phyloP scores from a whole-genome alignment of 2,113 vertebrate species.

The Vombatus ursinus region DNA sequence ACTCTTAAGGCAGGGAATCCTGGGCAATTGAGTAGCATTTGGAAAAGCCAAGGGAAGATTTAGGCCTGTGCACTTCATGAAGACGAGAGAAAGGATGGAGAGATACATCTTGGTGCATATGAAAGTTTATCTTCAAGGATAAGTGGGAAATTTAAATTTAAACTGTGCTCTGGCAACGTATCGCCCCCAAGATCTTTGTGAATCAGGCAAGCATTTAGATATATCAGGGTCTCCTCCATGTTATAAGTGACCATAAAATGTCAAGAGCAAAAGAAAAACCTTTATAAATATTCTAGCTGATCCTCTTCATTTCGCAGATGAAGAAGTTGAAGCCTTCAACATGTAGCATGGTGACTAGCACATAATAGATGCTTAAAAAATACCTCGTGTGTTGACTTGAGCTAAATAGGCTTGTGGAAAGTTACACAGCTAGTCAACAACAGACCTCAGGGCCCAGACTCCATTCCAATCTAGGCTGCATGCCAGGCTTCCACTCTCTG shows the following conservation, averaged over 20 bases:
- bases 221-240: not conserved
- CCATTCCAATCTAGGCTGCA: not conserved
- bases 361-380: not conserved
- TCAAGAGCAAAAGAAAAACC: not conserved
- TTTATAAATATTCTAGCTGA: not conserved
- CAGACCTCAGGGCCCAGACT: not conserved
- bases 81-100: not conserved
- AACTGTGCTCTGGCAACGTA: not conserved
- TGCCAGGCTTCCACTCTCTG: not conserved
- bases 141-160: not conserved
- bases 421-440: not conserved
- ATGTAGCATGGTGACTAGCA: not conserved
- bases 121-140: not conserved
- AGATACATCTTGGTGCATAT: not conserved
- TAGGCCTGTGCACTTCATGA: not conserved
- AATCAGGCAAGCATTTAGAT: not conserved
- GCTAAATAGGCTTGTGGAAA: not conserved
- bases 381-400: not conserved
- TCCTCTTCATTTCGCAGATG: not conserved
- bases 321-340: not conserved
- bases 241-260: not conserved
- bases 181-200: not conserved
- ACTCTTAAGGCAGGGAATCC: not conserved
- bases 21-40: not conserved
- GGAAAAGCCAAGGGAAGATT: not conserved